Percentiles rank a stretch among this genome's conserved stretches.
These are phyloP conservation scores for Callorhinus ursinus DNA, from an alignment of 2,113 vertebrate genomes.

Conservation along the genomic window DNA sequence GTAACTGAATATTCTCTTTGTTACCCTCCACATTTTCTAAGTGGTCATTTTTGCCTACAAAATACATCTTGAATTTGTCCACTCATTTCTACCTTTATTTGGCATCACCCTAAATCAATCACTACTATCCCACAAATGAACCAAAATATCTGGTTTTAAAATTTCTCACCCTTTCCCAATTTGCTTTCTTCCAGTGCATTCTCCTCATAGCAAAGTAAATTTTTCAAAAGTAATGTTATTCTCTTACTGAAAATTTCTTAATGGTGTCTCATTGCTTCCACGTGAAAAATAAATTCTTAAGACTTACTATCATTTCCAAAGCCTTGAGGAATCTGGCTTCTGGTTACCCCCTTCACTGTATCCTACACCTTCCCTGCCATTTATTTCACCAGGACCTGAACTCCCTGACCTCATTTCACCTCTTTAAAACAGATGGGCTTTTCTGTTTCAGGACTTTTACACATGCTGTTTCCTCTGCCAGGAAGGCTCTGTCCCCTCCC, in stretches of 20 bases:
- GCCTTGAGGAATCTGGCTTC: neutral
- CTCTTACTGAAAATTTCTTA: neutral
- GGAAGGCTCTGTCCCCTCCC: neutral
- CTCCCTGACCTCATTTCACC: neutral
- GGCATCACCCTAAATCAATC: neutral
- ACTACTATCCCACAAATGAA: neutral
- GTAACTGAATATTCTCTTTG: neutral
- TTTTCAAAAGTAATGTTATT: neutral
- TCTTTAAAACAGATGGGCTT: neutral
- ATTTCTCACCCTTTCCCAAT: neutral
- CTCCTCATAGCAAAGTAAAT: neutral
- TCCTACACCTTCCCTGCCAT: rapidly evolving
- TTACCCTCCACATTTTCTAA: neutral
- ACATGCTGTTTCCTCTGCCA: neutral
- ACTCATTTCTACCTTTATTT: neutral
- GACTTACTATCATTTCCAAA: neutral
- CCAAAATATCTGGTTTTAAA: neutral
- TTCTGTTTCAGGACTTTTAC: neutral
- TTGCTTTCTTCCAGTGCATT: neutral
- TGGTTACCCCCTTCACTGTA: neutral
- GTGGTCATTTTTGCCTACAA: neutral
- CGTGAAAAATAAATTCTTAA: neutral
- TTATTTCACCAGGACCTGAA: neutral
- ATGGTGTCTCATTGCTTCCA: neutral
- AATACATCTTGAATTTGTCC: neutral